phyloP scores from a whole-genome alignment of 2,113 vertebrate genomes.

The Channa argus region DNA sequence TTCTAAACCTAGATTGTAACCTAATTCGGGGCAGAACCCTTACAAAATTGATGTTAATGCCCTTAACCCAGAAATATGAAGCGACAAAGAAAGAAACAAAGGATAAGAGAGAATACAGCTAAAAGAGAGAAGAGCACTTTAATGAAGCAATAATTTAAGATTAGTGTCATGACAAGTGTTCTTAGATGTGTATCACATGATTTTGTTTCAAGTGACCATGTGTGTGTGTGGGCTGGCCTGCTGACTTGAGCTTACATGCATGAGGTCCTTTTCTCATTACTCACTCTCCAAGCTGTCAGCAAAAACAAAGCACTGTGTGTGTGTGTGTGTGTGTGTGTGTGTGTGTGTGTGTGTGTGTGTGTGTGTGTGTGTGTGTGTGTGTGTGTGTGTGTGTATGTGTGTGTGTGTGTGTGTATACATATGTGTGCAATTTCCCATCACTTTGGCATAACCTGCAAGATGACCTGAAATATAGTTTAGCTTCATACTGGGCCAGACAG shows the following conservation, averaged over 20 bases:
- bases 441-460: constrained; percentile 60
- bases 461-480: constrained; percentile 77
- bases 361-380: constrained; percentile 31
- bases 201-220: neutral
- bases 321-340: neutral
- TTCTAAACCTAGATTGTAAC: neutral
- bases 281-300: constrained; percentile 67
- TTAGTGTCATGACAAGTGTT: constrained; percentile 5
- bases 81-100: neutral
- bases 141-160: constrained; percentile 7
- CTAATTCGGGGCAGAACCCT: neutral
- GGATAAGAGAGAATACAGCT: neutral
- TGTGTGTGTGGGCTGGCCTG: constrained; percentile 32
- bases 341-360: constrained; percentile 20
- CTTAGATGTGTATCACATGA: constrained; percentile 16
- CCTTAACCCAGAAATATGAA: neutral
- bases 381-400: too few relatives aligned
- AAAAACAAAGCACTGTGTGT: constrained; percentile 24
- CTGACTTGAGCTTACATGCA: constrained; percentile 74
- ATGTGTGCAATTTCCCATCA: constrained; percentile 38
- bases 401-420: constrained; percentile 25
- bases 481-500: constrained; percentile 70
- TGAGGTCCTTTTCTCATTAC: constrained; percentile 78
- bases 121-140: neutral
- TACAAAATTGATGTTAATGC: neutral